phyloP scores from a whole-genome alignment of 2,797 vertebrate species.

The Lepidocolaptes lacrymiger region DNA sequence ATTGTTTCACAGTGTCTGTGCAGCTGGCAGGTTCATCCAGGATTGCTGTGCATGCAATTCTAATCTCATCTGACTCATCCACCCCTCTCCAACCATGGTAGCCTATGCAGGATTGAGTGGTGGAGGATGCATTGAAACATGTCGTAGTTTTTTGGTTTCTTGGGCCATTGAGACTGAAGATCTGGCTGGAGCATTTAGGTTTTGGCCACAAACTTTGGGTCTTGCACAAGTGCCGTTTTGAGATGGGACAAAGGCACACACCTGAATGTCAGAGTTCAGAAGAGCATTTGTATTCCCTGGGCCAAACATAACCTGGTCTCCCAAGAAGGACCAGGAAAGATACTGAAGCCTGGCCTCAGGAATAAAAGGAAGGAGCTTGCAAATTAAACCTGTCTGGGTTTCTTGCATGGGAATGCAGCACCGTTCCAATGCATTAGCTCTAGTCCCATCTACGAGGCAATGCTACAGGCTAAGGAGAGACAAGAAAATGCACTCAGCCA shows the following conservation, averaged over 20 bases:
- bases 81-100: background rate
- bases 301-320: background rate
- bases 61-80: background rate
- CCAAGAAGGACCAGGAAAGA: background rate
- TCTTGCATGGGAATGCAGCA: background rate
- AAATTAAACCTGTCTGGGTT: background rate
- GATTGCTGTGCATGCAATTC: background rate
- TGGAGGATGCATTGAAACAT: background rate
- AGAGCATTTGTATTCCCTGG: background rate
- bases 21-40: background rate
- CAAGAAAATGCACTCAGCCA: background rate
- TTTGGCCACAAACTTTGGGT: background rate
- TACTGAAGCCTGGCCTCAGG: background rate
- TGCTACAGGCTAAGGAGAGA: background rate
- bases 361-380: background rate
- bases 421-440: background rate
- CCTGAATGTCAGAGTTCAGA: background rate
- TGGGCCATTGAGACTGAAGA: background rate
- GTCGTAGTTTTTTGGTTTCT: background rate
- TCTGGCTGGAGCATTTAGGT: background rate
- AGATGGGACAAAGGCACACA: background rate
- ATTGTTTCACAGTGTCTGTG: background rate
- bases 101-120: background rate
- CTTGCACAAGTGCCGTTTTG: background rate
- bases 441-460: background rate